phyloP scores from a whole-genome alignment of 2,113 vertebrate genomes.

The Leptobrachium ailaonicum region DNA sequence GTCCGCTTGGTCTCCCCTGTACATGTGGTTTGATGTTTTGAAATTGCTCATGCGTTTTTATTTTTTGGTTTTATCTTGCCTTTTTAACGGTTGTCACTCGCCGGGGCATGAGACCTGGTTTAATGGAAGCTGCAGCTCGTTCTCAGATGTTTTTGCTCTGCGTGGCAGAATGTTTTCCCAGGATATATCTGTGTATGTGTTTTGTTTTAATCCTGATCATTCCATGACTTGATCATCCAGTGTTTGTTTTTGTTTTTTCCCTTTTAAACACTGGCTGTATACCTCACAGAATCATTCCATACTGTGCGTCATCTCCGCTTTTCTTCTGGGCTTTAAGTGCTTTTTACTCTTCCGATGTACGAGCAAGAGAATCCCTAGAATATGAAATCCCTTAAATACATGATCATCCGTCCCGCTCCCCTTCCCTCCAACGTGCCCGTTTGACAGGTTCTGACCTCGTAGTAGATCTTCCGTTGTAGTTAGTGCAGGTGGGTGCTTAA shows the following conservation, averaged over 20 bases:
- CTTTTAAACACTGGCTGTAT: slow-evolving; percentile 3
- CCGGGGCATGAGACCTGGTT: neutral
- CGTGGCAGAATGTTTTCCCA: neutral
- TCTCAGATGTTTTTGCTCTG: neutral
- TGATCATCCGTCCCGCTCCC: no score
- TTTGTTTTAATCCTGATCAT: slow-evolving; percentile 12
- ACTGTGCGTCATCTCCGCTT: neutral
- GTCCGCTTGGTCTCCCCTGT: neutral
- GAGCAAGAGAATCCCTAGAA: no score
- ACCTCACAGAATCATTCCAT: slow-evolving; percentile 33
- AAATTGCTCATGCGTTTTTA: neutral
- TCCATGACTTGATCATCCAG: slow-evolving; percentile 22
- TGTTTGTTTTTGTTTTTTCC: neutral
- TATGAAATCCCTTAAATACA: no score
- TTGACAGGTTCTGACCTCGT: no score
- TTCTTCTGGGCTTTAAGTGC: neutral
- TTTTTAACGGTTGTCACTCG: no score
- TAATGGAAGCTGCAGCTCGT: neutral
- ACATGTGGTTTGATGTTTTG: neutral
- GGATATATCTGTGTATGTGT: neutral
- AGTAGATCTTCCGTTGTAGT: no score
- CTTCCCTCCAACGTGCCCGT: no score
- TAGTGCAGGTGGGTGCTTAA: no score
- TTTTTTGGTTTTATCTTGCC: no score
- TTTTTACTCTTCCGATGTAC: no score